Percentiles rank a stretch among this genome's conserved stretches.
Evolutionary conservation across 1,140 invertebrate species (phyloP).

Genomic region (Stegodyphus dumicola): DNA sequence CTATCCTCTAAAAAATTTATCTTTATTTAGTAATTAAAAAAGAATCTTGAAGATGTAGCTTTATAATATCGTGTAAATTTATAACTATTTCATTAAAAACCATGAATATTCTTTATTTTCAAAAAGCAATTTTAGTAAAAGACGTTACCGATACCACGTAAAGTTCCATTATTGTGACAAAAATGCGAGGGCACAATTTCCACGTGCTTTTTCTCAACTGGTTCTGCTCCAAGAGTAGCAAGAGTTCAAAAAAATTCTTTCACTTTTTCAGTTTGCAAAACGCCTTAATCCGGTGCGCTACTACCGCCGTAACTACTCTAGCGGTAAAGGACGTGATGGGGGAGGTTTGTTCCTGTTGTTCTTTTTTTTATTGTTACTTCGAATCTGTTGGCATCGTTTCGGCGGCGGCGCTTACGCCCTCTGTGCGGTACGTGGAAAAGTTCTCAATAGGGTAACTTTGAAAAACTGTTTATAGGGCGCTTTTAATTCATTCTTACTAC

Average conservation of each 20-base stretch:
- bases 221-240: too few species aligned
- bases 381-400: background rate
- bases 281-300: background rate
- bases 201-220: background rate
- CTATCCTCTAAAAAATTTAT: too few species aligned
- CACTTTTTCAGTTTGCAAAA: background rate
- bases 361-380: constrained; percentile 1
- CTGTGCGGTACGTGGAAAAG: background rate
- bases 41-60: too few species aligned
- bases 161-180: background rate
- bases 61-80: too few species aligned
- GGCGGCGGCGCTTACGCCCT: background rate
- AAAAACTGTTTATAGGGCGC: too few species aligned
- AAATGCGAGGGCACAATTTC: background rate
- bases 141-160: background rate
- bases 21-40: too few species aligned
- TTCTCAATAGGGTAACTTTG: too few species aligned
- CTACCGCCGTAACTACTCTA: constrained; percentile 16
- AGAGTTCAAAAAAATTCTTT: too few species aligned
- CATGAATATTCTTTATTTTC: background rate
- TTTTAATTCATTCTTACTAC: too few species aligned
- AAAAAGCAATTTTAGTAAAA: background rate
- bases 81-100: too few species aligned
- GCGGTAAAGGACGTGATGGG: constrained; percentile 9
- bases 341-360: background rate